phyloP scores from a whole-genome alignment of 2,113 vertebrate genomes.

The Orcinus orca region DNA sequence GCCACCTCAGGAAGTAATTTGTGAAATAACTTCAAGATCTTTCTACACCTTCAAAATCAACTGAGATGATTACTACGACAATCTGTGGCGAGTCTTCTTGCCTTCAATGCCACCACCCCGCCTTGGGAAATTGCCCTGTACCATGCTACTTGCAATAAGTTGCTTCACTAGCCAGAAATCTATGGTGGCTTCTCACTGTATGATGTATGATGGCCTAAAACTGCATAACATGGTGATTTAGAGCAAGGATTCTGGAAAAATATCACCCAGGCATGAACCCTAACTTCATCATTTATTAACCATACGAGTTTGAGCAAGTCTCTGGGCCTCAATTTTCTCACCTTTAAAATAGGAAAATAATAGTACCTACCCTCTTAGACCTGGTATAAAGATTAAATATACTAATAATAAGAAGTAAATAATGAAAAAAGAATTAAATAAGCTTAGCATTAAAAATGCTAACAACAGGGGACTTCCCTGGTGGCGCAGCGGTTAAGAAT shows the following conservation, averaged over 20 bases:
- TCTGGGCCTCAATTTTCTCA: constrained; percentile 23
- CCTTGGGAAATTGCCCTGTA: constrained; percentile 15
- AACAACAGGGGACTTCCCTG: background rate
- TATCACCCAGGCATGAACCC: constrained; percentile 2
- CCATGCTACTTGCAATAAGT: background rate
- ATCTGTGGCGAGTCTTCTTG: background rate
- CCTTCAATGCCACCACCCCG: background rate
- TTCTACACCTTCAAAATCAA: constrained; percentile 30
- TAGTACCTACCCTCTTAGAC: background rate
- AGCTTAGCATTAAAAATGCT: constrained; percentile 8
- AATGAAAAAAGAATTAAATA: background rate
- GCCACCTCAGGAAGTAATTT: constrained; percentile 3
- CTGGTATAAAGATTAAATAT: constrained; percentile 40
- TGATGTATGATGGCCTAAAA: background rate
- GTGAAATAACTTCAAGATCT: background rate
- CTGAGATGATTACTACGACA: background rate
- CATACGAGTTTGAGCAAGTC: background rate
- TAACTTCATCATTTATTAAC: constrained; percentile 6
- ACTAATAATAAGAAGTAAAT: constrained; percentile 23
- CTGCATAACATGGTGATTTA: background rate
- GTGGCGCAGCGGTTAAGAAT: too few species aligned
- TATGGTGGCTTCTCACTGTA: background rate
- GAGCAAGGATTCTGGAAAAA: constrained; percentile 11
- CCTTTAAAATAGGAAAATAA: constrained; percentile 43
- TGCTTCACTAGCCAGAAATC: constrained; percentile 15